Evolutionary conservation across 2,797 vertebrate species (phyloP).

Genomic region (Phrynocephalus forsythii): DNA sequence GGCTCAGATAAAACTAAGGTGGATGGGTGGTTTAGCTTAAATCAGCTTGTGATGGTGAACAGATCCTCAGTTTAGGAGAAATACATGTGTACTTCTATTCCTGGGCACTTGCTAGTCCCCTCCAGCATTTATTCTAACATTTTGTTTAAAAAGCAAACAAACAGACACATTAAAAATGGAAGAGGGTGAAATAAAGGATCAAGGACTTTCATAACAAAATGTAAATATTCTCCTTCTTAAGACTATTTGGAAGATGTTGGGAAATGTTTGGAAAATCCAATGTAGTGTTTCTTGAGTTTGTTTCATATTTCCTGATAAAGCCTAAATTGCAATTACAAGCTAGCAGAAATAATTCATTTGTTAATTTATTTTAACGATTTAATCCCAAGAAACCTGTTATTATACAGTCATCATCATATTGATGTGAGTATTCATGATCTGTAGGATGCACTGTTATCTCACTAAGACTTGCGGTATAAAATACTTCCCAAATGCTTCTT

Average conservation of each 20-base stretch:
- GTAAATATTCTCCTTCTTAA: background rate
- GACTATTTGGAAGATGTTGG: background rate
- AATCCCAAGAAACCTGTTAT: background rate
- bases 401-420: constrained; percentile 7
- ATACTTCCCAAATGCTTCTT: constrained; percentile 28
- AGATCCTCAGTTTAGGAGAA: background rate
- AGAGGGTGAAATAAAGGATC: background rate
- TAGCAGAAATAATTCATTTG: background rate
- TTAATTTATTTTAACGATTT: background rate
- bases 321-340: constrained; percentile 13
- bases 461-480: background rate
- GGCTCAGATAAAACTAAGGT: background rate
- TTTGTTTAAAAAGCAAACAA: background rate
- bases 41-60: background rate
- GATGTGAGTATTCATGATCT: constrained; percentile 13
- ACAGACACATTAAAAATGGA: background rate
- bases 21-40: background rate
- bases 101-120: background rate
- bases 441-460: constrained; percentile 1
- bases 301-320: background rate
- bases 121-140: background rate
- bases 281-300: background rate
- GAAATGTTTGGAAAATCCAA: background rate
- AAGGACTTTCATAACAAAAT: background rate
- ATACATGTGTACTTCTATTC: background rate